These are phyloP conservation scores for Pandemis corylana DNA, from an alignment of 2,888 invertebrate genomes.

Conservation along the genomic window DNA sequence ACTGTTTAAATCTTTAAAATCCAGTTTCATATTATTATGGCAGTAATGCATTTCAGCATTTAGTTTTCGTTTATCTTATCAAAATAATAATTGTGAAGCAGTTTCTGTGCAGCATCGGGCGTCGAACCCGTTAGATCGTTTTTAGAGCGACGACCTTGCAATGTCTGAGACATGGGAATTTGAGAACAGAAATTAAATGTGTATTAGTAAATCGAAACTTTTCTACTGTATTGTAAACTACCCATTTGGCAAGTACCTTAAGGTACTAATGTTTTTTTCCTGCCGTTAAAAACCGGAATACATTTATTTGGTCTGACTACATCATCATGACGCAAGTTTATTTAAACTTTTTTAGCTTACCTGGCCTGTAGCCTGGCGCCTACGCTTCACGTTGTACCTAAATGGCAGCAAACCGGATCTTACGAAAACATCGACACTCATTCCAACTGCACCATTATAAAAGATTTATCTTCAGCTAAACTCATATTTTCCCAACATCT, in stretches of 20 bases:
- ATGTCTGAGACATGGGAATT: slow-evolving; percentile 49
- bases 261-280: neutral
- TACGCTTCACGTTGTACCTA: slow-evolving; percentile 27
- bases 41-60: neutral
- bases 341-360: slow-evolving; percentile 30
- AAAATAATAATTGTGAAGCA: slow-evolving; percentile 45
- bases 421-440: slow-evolving; percentile 12
- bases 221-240: neutral
- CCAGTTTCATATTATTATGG: neutral
- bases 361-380: slow-evolving; percentile 21
- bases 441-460: slow-evolving; percentile 8
- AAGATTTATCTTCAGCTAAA: slow-evolving; percentile 24
- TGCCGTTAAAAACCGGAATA: slow-evolving; percentile 17
- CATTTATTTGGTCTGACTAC: slow-evolving; percentile 53
- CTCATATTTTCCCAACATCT: slow-evolving; percentile 29
- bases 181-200: slow-evolving; percentile 21
- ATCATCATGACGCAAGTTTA: slow-evolving; percentile 49
- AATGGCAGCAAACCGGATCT: slow-evolving; percentile 40
- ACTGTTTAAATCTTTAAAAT: neutral
- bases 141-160: slow-evolving; percentile 79
- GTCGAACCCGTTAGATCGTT: slow-evolving; percentile 78
- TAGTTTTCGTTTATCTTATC: neutral
- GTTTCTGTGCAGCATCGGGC: slow-evolving; percentile 61
- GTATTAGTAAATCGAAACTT: neutral
- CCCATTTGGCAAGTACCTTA: neutral